Percentiles rank a stretch among this genome's conserved stretches.
Conservation (phyloP, 2,888 invertebrate genomes). For the Melipona beecheii region DNA sequence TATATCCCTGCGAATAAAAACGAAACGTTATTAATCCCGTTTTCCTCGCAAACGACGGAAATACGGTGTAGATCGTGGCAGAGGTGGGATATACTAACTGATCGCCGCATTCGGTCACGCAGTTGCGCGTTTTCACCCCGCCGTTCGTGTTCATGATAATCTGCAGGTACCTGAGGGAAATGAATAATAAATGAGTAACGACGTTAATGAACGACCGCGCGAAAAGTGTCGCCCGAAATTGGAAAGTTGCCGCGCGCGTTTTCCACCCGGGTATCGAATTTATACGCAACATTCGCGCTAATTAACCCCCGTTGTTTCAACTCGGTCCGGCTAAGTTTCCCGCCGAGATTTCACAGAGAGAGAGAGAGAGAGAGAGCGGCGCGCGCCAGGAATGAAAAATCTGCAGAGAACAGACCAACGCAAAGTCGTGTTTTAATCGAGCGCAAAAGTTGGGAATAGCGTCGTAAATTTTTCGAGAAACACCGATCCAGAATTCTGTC, state of each 20-base stretch:
- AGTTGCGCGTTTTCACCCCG: conserved; percentile 77
- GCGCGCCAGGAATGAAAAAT: not conserved
- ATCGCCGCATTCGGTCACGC: conserved; percentile 80
- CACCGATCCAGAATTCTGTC: not conserved
- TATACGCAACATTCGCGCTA: conserved; percentile 37
- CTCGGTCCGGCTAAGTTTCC: conserved; percentile 16
- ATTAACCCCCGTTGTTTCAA: conserved; percentile 44
- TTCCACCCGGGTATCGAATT: conserved; percentile 23
- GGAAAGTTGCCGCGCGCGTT: conserved; percentile 18
- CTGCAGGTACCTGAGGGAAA: conserved; percentile 70
- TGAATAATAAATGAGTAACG: conserved; percentile 52
- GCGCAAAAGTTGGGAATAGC: not conserved
- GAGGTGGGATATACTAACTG: conserved; percentile 66
- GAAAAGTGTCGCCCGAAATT: conserved; percentile 43
- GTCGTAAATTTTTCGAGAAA: not conserved
- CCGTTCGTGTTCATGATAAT: conserved; percentile 64
- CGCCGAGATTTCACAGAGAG: conserved; percentile 6
- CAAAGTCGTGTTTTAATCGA: not conserved
- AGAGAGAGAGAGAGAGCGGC: too few species aligned
- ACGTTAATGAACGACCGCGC: conserved; percentile 35
- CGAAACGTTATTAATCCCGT: too few species aligned
- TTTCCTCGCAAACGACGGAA: not conserved
- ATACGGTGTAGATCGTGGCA: not conserved
- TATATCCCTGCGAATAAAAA: conserved; percentile 78
- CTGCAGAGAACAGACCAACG: too few species aligned